phyloP scores from a whole-genome alignment of 2,797 vertebrate species.

The Sylvilagus floridanus region DNA sequence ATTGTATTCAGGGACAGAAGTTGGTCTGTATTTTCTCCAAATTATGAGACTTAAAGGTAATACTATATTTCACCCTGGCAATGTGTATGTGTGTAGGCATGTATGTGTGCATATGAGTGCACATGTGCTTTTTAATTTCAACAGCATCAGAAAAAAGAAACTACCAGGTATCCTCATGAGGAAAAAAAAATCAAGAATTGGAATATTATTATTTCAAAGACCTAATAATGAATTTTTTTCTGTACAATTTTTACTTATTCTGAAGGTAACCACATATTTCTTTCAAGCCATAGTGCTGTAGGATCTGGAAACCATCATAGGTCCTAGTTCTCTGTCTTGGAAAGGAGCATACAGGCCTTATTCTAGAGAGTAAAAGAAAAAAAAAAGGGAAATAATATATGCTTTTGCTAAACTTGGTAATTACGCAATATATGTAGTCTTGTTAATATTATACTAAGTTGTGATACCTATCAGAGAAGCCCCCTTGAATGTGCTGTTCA shows the following conservation, averaged over 20 bases:
- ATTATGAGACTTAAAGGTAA: background rate
- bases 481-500: background rate
- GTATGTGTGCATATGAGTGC: background rate
- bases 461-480: background rate
- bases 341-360: background rate
- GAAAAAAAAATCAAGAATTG: background rate
- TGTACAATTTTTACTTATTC: background rate
- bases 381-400: background rate
- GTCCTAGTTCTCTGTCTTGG: background rate
- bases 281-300: background rate
- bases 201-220: background rate
- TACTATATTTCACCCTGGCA: background rate
- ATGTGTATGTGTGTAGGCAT: background rate
- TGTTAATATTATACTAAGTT: background rate
- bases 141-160: background rate
- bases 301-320: background rate
- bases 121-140: background rate
- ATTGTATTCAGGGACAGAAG: background rate
- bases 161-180: background rate
- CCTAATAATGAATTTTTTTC: background rate
- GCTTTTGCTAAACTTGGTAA: background rate
- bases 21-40: conserved; percentile 17
- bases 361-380: background rate
- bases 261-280: background rate
- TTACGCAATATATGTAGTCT: background rate